Conservation (phyloP, 2,888 invertebrate species). For the Heteromyza rotundicornis region DNA sequence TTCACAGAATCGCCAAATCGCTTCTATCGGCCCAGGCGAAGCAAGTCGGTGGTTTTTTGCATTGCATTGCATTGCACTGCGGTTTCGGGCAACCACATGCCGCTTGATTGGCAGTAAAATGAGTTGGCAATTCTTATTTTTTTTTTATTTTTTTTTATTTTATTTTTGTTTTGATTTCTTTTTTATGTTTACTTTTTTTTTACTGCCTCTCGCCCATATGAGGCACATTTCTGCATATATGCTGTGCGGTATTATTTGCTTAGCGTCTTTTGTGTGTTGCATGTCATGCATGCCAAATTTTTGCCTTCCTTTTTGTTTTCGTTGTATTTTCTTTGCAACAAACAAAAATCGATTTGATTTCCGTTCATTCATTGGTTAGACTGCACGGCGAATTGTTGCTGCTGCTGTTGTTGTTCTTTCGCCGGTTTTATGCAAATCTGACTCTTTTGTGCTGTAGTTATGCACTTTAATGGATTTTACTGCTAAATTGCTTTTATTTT, state of each 20-base stretch:
- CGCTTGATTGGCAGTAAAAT: neutral
- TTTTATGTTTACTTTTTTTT: too few species aligned
- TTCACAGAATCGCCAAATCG: slow-evolving; percentile 5
- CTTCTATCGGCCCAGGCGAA: too few species aligned
- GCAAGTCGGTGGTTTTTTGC: too few species aligned
- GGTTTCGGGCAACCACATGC: neutral
- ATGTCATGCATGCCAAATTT: slow-evolving; percentile 16
- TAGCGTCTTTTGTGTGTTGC: neutral
- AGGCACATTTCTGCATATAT: neutral
- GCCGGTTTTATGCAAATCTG: neutral
- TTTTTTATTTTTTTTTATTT: too few species aligned
- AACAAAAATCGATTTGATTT: slow-evolving; percentile 36
- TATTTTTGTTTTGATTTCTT: too few species aligned
- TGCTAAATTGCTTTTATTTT: neutral
- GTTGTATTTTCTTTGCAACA: neutral
- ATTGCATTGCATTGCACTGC: too few species aligned
- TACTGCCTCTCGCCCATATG: too few species aligned
- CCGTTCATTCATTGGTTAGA: neutral
- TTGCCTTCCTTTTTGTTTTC: slow-evolving; percentile 11
- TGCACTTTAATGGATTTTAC: neutral
- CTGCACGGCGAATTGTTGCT: neutral
- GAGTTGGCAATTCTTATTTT: too few species aligned
- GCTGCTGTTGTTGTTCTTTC: slow-evolving; percentile 7
- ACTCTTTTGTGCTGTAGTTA: neutral
- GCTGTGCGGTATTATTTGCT: neutral